Percentiles rank a stretch among this genome's conserved stretches.
Conservation (phyloP, 2,888 invertebrate species). For the Gnatocerus cornutus region DNA sequence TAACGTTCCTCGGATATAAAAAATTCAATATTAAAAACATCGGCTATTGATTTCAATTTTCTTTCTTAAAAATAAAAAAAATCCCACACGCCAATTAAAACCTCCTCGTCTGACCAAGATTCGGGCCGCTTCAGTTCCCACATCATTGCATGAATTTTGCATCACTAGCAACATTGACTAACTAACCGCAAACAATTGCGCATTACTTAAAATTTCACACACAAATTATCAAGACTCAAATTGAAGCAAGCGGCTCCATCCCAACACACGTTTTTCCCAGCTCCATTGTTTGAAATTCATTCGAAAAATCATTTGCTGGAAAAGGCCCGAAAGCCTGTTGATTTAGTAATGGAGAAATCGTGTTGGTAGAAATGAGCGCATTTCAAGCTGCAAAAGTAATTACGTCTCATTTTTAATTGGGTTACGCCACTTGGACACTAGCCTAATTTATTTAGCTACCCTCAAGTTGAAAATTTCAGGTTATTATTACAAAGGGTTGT, state of each 20-base stretch:
- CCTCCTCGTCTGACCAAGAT: neutral
- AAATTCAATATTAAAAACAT: no score
- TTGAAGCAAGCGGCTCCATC: neutral
- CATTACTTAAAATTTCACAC: slow-evolving; percentile 3
- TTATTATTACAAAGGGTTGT: slow-evolving; percentile 29
- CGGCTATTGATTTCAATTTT: no score
- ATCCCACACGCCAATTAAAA: neutral
- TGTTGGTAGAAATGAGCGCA: slow-evolving; percentile 37
- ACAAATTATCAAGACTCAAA: neutral
- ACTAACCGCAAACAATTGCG: neutral
- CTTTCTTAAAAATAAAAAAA: no score
- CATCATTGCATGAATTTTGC: neutral
- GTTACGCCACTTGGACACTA: slow-evolving; percentile 43
- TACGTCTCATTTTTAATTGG: slow-evolving; percentile 49
- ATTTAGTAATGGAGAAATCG: slow-evolving; percentile 44
- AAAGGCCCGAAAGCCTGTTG: slow-evolving; percentile 31
- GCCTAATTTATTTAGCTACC: slow-evolving; percentile 47
- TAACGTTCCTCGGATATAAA: no score
- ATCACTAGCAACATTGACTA: slow-evolving; percentile 1
- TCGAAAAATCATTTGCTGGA: slow-evolving; percentile 16
- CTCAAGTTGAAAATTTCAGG: slow-evolving; percentile 30
- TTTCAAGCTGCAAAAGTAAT: slow-evolving; percentile 44
- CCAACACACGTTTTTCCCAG: neutral
- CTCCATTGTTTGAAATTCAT: slow-evolving; percentile 14
- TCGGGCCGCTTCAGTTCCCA: neutral